These are phyloP conservation scores for Poecilia velifera DNA, from an alignment of 2,797 vertebrate genomes.

Conservation along the genomic window DNA sequence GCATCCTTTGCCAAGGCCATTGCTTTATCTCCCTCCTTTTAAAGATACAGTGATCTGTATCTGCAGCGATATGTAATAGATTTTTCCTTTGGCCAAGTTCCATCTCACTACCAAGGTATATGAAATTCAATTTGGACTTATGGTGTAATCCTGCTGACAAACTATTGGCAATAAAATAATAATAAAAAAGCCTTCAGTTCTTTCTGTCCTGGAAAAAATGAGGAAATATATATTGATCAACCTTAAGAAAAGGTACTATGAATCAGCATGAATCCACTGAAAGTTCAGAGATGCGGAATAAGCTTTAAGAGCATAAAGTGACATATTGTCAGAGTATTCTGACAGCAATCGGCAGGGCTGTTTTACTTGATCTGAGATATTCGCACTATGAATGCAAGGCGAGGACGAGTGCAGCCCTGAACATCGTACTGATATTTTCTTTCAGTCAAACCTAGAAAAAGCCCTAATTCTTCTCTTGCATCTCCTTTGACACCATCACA, in stretches of 20 bases:
- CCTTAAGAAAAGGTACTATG: neutral
- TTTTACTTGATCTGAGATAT: slow-evolving; percentile 9
- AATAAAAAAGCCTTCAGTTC: neutral
- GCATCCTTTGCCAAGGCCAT: slow-evolving; percentile 16
- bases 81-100: slow-evolving; percentile 25
- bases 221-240: slow-evolving; percentile 5
- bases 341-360: slow-evolving; percentile 4
- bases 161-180: neutral
- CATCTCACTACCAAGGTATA: slow-evolving; percentile 11
- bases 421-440: neutral
- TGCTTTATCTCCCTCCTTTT: slow-evolving; percentile 19
- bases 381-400: slow-evolving; percentile 14
- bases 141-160: slow-evolving; percentile 12
- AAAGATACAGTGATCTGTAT: slow-evolving; percentile 16
- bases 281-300: neutral
- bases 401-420: neutral
- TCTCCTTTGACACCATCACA: slow-evolving; percentile 40
- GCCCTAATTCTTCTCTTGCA: slow-evolving; percentile 25
- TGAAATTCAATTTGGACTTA: slow-evolving; percentile 16
- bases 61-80: slow-evolving; percentile 1
- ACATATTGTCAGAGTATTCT: slow-evolving; percentile 14
- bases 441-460: slow-evolving; percentile 14
- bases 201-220: neutral
- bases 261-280: neutral
- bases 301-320: slow-evolving; percentile 15